phyloP scores from a whole-genome alignment of 2,113 vertebrate species.

The Pterocles orientalis region DNA sequence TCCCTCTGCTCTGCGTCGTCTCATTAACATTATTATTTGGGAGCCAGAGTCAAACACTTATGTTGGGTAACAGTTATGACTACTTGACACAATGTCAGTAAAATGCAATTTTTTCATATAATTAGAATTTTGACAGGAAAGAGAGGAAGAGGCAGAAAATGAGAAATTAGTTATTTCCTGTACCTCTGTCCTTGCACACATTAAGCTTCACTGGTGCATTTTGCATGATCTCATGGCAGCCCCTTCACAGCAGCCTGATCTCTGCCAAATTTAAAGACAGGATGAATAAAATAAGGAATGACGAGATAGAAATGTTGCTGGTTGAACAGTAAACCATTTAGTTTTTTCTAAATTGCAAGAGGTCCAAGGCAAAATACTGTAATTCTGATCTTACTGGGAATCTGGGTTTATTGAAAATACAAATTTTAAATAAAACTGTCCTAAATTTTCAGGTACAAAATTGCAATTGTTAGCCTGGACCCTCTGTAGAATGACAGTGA shows the following conservation, averaged over 20 bases:
- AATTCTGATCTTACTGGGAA: not conserved
- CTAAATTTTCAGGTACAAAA: not conserved
- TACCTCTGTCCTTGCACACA: constrained; percentile 43
- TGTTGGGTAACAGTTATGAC: not conserved
- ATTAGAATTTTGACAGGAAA: constrained; percentile 62
- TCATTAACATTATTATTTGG: constrained; percentile 54
- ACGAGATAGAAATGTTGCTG: not conserved
- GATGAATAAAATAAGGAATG: not conserved
- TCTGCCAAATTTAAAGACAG: constrained; percentile 2
- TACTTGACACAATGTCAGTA: constrained; percentile 54
- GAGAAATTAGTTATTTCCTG: constrained; percentile 63
- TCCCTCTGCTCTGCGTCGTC: constrained; percentile 34
- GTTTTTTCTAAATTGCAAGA: not conserved
- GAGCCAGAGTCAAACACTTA: constrained; percentile 43
- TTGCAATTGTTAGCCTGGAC: rapidly evolving
- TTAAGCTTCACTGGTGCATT: constrained; percentile 26
- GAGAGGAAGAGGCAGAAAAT: constrained; percentile 60
- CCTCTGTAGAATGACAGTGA: not conserved
- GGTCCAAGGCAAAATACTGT: not conserved
- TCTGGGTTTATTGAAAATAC: not conserved
- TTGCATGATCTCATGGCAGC: constrained; percentile 53
- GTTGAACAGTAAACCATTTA: not conserved
- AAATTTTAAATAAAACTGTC: not conserved
- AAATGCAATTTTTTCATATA: constrained; percentile 30
- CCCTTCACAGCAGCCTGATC: constrained; percentile 23